These are phyloP conservation scores for Ptilonorhynchus violaceus DNA, from an alignment of 2,113 vertebrate species.

Conservation along the genomic window DNA sequence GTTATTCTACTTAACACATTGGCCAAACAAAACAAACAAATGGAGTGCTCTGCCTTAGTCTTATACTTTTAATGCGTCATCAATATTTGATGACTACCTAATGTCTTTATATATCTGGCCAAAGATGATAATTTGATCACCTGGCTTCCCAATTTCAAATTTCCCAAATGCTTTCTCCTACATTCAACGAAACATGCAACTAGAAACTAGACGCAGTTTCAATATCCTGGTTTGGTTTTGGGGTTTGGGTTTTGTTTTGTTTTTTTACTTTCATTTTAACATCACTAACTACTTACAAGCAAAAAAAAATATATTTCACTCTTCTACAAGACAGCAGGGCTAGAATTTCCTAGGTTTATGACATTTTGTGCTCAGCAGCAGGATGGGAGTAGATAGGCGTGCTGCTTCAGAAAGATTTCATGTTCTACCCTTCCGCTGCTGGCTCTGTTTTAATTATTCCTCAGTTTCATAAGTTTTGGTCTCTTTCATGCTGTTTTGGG, in stretches of 20 bases:
- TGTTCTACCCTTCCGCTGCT: not conserved
- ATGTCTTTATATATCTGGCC: conserved; percentile 16
- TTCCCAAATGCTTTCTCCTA: not conserved
- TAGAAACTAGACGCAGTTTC: not conserved
- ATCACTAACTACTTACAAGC: not conserved
- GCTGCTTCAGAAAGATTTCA: not conserved
- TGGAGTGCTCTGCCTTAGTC: conserved; percentile 35
- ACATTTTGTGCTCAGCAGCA: not conserved
- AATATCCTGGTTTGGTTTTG: not conserved
- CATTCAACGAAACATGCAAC: not conserved
- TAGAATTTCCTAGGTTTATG: not conserved
- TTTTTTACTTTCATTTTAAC: not conserved
- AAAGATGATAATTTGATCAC: conserved; percentile 45
- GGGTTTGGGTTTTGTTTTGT: not conserved
- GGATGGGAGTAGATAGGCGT: not conserved
- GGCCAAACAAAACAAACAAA: conserved; percentile 63
- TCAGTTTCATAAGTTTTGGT: not conserved
- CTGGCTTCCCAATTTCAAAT: not conserved
- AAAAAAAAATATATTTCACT: not conserved
- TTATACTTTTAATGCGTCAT: conserved; percentile 57
- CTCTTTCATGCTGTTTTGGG: not conserved
- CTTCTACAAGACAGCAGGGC: not conserved
- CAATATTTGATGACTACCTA: conserved; percentile 75
- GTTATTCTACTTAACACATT: conserved; percentile 69
- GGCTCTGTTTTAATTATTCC: not conserved